Evolutionary conservation across 2,113 vertebrate species (phyloP), one percentile per base, ranked within the genome.

Genomic region (Engraulis encrasicolus): DNA sequence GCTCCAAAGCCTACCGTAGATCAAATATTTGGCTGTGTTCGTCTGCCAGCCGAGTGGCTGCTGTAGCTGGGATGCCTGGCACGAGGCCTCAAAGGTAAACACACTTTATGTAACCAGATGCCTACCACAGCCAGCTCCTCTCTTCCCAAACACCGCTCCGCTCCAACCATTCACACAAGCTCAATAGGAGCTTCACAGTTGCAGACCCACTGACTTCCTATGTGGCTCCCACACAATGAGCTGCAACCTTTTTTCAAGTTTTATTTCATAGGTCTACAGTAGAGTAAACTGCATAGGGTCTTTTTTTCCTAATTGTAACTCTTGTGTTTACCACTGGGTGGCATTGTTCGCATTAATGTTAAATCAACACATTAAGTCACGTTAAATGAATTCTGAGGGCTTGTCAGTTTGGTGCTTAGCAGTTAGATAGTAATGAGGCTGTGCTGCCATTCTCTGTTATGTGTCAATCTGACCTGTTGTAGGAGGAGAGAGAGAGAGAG

Each of bases 401-500:
- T 23, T 74, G 11, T 31, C 66, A 31, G 34, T 74, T 27, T 14
- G n/a, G n/a, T n/a, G 66, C 66, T 31, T 15, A 36, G 66, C 66
- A 74, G 31, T 31, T 23, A 74, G 66, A 2, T 27, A 17, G 23
- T 31, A 74, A 14, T 74, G 27, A 31, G 12, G 27, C 27, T 15
- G 66, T 74, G 66, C 27, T 74, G n/a, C 66, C 27, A 14, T 74
- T 74, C 66, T 74, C 66, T 74, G 66, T 31, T 34, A 74, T 74
- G 66, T 74, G 23, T 74, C 31, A 74, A 31, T 74, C 27, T 74
- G 66, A 74, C 27, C 11, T 14, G 66, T 5, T 7, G 58, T 12
- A 1, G 6, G 11, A 23, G 40, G 40, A 45, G 40, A 45, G 40
- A 45, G 40, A 9, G 9, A 45, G 40, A 45, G 40, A 45, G 40